Base-by-base conservation (phyloP, 2,888 invertebrate genomes). In the Mycogona germanica region DNA sequence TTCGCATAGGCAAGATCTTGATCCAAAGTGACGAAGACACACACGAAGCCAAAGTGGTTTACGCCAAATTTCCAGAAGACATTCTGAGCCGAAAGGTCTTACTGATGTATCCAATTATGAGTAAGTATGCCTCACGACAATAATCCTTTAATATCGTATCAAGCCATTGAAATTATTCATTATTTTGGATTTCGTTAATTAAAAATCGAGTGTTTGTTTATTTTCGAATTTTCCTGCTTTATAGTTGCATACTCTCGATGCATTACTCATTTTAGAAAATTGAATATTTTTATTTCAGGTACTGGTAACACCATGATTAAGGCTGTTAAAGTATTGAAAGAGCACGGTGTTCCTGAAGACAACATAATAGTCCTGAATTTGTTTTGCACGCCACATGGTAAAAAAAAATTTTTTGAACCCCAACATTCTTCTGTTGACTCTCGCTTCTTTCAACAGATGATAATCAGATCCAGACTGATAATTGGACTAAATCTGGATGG, bases 21-120 rank as follows among this genome's bases (percentile, higher is more conserved):
- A 89, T 98, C 1, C 95, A 96, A 70, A 92, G 91, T 58, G 93
- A 96, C 74, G 83, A 84, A 9, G 95, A 96, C 64, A 95, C 95
- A 0, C 93, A 96, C 64, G 93, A 91, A 68, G 96, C 97, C 0
- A 82, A 83, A 66, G 95, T 98, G 1, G 92, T 97, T 2, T 99
- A 98, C 69, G 73, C 97, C 4, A 85, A 97, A 68, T 92, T 98
- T 68, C 96, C 97, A 0, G 92, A 93, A 60, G 97, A 97, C 68
- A 92, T 98, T 59, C 78, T 85, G 0, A 77, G 81, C 51, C 76
- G 97, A 62, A 80, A 80, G 68, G 92, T 97, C 38, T 75, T 98
- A 42, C 77, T 98, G 2, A 93, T 98, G 89, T 98, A 98, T 72
- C 97, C 97, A 9, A 97, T 97, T 55, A 93, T 98, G 91, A 92